Conservation (phyloP, 2,888 invertebrate species). For the Apoda limacodes region DNA sequence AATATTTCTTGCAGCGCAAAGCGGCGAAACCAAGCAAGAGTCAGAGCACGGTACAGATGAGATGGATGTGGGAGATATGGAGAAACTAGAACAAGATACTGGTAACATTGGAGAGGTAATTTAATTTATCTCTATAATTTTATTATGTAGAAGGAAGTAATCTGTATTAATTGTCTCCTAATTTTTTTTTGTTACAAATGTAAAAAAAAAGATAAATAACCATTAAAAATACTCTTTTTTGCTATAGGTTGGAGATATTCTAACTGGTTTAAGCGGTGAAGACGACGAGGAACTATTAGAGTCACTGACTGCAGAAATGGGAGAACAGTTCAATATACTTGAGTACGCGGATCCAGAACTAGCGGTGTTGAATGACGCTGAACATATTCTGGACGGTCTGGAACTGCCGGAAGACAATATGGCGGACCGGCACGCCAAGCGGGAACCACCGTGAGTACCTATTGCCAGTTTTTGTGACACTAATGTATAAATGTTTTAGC, state of each 20-base stretch:
- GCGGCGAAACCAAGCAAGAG: conserved; percentile 42
- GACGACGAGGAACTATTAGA: conserved; percentile 88
- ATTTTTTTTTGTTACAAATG: not conserved
- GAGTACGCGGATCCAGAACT: conserved; percentile 96
- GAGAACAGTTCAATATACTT: conserved; percentile 94
- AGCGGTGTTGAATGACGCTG: conserved; percentile 82
- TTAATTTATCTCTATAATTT: too few relatives aligned
- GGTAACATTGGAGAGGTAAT: conserved; percentile 62
- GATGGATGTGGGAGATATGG: conserved; percentile 66
- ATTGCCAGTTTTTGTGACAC: too few relatives aligned
- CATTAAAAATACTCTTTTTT: not conserved
- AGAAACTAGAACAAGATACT: conserved; percentile 60
- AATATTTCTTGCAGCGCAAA: conserved; percentile 22
- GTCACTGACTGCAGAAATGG: conserved; percentile 83
- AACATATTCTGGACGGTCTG: conserved; percentile 87
- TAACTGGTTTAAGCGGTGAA: conserved; percentile 86
- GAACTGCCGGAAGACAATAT: conserved; percentile 84
- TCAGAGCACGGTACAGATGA: conserved; percentile 52
- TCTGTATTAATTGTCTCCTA: not conserved
- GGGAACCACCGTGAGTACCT: conserved; percentile 61
- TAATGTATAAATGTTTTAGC: too few relatives aligned
- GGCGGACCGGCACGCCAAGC: conserved; percentile 72
- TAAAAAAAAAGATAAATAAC: not conserved
- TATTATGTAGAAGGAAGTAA: too few relatives aligned
- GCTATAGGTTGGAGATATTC: conserved; percentile 76